These are phyloP conservation scores for Alethe castanea DNA, from an alignment of 2,113 vertebrate species.

Conservation along the genomic window DNA sequence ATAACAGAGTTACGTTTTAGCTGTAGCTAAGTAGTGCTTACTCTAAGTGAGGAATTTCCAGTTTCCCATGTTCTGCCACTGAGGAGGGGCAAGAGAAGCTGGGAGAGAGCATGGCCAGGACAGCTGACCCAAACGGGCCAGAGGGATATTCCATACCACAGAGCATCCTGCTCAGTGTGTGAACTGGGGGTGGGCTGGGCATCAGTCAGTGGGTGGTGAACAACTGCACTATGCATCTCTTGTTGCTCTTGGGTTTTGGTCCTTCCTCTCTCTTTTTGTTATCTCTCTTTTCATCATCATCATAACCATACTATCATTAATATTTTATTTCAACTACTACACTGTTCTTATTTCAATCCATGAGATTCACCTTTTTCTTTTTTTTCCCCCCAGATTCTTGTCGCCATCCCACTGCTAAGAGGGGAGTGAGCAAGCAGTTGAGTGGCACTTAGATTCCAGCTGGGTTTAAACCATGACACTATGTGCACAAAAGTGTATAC, in stretches of 20 bases:
- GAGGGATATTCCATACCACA: background rate
- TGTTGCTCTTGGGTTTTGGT: background rate
- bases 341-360: background rate
- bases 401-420: background rate
- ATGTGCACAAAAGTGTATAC: background rate
- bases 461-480: background rate
- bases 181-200: background rate
- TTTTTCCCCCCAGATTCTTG: background rate
- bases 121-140: background rate
- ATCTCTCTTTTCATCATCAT: background rate
- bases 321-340: background rate
- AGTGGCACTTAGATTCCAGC: background rate
- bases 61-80: background rate
- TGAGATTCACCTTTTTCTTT: background rate
- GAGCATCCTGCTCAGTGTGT: background rate
- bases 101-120: accelerated
- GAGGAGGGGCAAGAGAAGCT: background rate
- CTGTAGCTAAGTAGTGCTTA: accelerated
- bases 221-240: accelerated
- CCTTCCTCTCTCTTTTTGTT: background rate
- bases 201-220: background rate
- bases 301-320: background rate
- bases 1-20: background rate
- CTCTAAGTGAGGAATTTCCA: background rate
- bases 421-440: background rate